Evolutionary conservation across 2,113 vertebrate genomes (phyloP).

Genomic region (Brienomyrus longianalis): DNA sequence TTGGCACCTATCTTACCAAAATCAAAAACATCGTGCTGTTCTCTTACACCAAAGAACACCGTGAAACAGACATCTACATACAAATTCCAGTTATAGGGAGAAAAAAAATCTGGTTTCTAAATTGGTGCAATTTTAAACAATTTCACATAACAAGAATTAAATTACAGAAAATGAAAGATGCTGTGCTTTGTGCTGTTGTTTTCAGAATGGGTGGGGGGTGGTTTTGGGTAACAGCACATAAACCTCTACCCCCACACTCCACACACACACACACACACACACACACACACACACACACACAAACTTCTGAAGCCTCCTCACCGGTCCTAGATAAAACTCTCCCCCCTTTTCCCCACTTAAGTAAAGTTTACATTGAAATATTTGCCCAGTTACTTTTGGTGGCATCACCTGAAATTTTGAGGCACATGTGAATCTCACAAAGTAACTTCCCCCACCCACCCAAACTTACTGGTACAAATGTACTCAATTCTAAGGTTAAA

Average conservation of each 20-base stretch:
- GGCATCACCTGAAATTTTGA: neutral
- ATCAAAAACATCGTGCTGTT: neutral
- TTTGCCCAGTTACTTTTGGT: neutral
- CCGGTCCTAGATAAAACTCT: neutral
- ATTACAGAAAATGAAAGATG: conserved; percentile 10
- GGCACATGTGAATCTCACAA: conserved; percentile 16
- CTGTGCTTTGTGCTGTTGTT: neutral
- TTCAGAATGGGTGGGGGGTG: too few species aligned
- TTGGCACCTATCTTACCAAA: neutral
- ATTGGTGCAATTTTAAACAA: conserved; percentile 2
- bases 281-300: neutral
- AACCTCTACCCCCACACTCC: neutral
- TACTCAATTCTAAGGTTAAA: neutral
- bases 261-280: too few species aligned
- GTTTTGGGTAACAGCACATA: neutral
- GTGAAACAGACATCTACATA: neutral
- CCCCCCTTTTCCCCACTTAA: neutral
- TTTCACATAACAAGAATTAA: neutral
- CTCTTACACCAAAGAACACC: neutral
- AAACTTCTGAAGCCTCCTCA: neutral
- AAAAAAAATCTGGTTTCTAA: neutral
- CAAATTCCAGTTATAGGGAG: neutral
- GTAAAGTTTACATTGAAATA: neutral
- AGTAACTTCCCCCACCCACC: neutral
- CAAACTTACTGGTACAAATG: neutral